These are phyloP conservation scores for Drosophila neutralis DNA, from an alignment of 2,888 invertebrate genomes.

Conservation along the genomic window DNA sequence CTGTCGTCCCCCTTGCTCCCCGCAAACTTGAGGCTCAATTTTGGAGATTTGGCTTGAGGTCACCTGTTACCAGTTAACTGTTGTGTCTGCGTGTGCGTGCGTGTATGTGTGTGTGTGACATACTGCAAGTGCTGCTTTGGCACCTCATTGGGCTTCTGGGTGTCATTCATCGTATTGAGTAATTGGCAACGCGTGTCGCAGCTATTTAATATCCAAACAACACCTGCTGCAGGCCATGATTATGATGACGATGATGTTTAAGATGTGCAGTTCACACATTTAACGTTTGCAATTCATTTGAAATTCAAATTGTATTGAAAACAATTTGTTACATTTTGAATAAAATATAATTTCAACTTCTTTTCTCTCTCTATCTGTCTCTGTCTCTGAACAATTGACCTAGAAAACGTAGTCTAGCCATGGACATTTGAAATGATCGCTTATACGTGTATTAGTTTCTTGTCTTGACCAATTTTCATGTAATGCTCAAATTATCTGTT, in stretches of 20 bases:
- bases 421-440: background rate
- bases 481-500: background rate
- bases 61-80: conserved; percentile 46
- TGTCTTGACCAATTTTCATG: background rate
- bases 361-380: background rate
- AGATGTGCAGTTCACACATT: background rate
- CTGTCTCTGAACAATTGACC: background rate
- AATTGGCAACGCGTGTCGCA: conserved; percentile 42
- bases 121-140: conserved; percentile 35
- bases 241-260: background rate
- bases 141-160: conserved; percentile 47
- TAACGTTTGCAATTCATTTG: background rate
- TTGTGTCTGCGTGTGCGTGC: conserved; percentile 12
- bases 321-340: background rate
- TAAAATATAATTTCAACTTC: background rate
- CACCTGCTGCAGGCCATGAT: background rate
- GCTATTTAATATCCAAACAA: conserved; percentile 7
- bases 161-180: conserved; percentile 64
- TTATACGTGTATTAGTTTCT: background rate
- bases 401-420: background rate
- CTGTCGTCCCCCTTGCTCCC: background rate
- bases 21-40: conserved; percentile 17
- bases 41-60: conserved; percentile 35
- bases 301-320: background rate
- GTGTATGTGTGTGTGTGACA: conserved; percentile 10